Base-by-base conservation (phyloP, 2,888 invertebrate species). In the Monopis laevigella region DNA sequence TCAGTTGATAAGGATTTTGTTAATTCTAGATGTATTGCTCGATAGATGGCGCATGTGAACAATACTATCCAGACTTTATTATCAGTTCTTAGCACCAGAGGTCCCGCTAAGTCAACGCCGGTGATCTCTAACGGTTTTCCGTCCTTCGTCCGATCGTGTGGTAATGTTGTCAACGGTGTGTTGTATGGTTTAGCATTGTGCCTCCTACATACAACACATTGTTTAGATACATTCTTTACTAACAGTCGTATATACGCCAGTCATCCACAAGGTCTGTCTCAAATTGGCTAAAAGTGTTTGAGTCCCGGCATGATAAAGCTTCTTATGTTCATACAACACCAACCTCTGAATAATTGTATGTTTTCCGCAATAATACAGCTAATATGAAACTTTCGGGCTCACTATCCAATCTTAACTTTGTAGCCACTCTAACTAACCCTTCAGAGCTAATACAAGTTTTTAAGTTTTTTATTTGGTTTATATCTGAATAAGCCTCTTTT, bases 31-130 rank as follows among this genome's bases (percentile, higher is more conserved):
- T 45, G 45, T 2, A 45, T 19, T 1, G 45, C 45, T 1, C 43
- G 39, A 19, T 41, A 45, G 2, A 40, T 34, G 2, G 45, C 45
- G 27, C 45, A 43, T 2, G 45, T 45, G 11, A 32, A 45, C 11
- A 45, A 26, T n/a, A 43, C 32, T 2, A 45, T 28, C 40, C 43
- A 45, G 6, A 35, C 40, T 11, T 43, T 45, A 3, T 32, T 21
- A 8, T 41, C 39, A n/a, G 7, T 3, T 12, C 13, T 3, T 11
- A 43, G 17, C 18, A 14, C 19, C 2, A 45, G 11, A 8, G 43
- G 43, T 1, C 43, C 45, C 2, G 45, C 45, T 19, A 45, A 17
- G 14, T 45, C 45, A 3, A 45, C 27, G 8, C 45, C 45, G 10
- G 42, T 42, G 3, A 41, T 39, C 32, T 45, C 41, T 19, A 45